Conservation (phyloP, 2,113 vertebrate genomes). For the Amblyornis subalaris region DNA sequence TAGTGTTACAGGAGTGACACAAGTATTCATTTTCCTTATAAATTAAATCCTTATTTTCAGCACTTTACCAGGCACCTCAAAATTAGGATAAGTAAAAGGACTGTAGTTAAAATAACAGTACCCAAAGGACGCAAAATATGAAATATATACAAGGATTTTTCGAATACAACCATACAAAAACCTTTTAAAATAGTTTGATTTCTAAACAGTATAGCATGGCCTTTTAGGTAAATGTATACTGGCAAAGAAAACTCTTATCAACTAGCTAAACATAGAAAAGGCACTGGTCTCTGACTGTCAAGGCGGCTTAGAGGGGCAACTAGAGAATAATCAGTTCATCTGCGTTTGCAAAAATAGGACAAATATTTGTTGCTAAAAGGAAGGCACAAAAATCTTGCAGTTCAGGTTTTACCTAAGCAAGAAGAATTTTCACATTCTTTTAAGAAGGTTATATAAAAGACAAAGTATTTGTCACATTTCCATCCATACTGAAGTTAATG, state of each 20-base stretch:
- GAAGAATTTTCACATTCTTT: background rate
- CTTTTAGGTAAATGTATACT: background rate
- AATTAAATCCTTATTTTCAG: background rate
- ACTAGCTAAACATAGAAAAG: background rate
- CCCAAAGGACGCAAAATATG: background rate
- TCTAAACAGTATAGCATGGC: background rate
- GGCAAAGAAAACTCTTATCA: background rate
- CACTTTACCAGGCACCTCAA: background rate
- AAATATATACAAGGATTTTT: background rate
- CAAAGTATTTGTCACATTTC: background rate
- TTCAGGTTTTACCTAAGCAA: background rate
- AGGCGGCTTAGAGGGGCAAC: background rate
- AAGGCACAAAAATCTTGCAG: background rate
- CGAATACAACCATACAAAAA: background rate
- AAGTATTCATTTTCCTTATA: background rate
- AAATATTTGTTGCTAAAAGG: background rate
- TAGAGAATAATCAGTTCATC: background rate
- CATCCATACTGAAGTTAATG: slow-evolving; percentile 1
- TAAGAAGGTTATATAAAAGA: slow-evolving; percentile 4
- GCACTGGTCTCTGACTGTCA: background rate
- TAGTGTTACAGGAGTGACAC: background rate
- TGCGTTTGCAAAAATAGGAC: background rate
- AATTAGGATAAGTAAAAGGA: background rate
- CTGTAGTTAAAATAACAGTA: background rate
- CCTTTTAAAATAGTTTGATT: background rate